Base-by-base conservation (phyloP, 2,797 vertebrate species). In the Odontamblyopus lacepedii region DNA sequence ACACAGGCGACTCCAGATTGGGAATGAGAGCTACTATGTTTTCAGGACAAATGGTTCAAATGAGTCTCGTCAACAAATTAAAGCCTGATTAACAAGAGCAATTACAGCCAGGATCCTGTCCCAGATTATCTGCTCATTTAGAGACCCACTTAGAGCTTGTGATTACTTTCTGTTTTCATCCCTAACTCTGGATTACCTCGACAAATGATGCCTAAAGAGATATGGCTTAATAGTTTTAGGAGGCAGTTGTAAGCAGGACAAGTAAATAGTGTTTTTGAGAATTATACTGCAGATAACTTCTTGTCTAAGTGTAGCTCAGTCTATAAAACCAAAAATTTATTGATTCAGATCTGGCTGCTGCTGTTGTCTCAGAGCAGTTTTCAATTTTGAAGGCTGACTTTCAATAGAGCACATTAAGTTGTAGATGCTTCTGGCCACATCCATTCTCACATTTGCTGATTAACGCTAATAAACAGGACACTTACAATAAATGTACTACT, bases 161-260 rank as follows among this genome's bases (percentile, higher is more conserved):
- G 92, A 93, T 94, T 93, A 87, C 90, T 90, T 92, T 92, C 88
- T 92, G 87, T 91, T 92, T 92, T 88, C 84, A 74, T 72, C 41
- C 75, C 80, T 72, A 81, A 77, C 82, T 92, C 81, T 73, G 88
- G 78, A 90, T 92, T 90, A 83, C 82, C 73, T 61, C 63, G 75
- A 79, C 74, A 71, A 87, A 86, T 79, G 79, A 78, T 71, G 70
- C 78, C 64, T 70, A 70, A 89, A 78, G 78, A 74, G 72, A 68
- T 73, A 35, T 71, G 73, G 72, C 73, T 72, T 79, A 68, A 35
- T 67, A 71, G 73, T 78, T 80, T 83, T n/a, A 56, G 62, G 63
- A 70, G 64, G 72, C 73, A 62, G 16, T 30, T 35, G 41, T 72
- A 67, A 78, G 78, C 48, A 55, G 1, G 7, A 13, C 66, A 57